Percentiles rank a stretch among this genome's conserved stretches.
Conservation (phyloP, 2,797 vertebrate species). For the Cyprinodon diabolis region DNA sequence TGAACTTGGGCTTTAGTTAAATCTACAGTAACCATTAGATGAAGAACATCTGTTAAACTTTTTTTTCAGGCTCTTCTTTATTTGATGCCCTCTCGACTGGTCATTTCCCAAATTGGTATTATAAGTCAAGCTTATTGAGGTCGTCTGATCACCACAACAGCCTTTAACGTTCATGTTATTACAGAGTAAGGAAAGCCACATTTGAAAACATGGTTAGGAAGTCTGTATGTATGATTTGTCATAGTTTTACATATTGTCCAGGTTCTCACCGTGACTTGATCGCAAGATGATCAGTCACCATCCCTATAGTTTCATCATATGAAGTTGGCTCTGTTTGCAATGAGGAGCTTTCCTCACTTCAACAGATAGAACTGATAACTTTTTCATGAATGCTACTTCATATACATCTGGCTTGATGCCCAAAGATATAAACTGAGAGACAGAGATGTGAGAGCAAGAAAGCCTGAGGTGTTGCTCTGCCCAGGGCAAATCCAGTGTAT, state of each 20-base stretch:
- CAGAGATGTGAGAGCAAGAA: slow-evolving; percentile 51
- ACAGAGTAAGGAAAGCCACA: neutral
- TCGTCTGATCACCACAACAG: neutral
- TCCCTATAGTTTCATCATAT: slow-evolving; percentile 10
- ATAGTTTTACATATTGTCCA: slow-evolving; percentile 10
- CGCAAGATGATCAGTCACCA: slow-evolving; percentile 17
- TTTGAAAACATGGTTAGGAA: neutral
- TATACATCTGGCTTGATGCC: slow-evolving; percentile 20
- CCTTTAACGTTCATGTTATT: neutral
- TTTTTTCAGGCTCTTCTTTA: too few relatives aligned
- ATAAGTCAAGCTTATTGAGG: neutral
- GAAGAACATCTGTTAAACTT: neutral
- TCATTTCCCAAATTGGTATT: neutral
- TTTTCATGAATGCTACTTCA: slow-evolving; percentile 21
- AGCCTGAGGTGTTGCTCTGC: slow-evolving; percentile 51
- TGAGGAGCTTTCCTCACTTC: neutral
- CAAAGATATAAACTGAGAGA: slow-evolving; percentile 29
- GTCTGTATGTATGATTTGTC: neutral
- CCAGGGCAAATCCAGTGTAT: slow-evolving; percentile 29
- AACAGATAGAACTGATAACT: slow-evolving; percentile 39
- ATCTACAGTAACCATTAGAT: neutral
- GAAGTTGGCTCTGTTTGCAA: slow-evolving; percentile 16
- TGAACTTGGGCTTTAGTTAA: neutral
- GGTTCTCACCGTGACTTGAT: slow-evolving; percentile 13
- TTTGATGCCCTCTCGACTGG: too few relatives aligned